A percentile compares a stretch with the other conserved stretches of the same genome.
These are phyloP conservation scores for Hippocampus barbouri DNA, from an alignment of 2,113 vertebrate genomes.

Conservation along the genomic window DNA sequence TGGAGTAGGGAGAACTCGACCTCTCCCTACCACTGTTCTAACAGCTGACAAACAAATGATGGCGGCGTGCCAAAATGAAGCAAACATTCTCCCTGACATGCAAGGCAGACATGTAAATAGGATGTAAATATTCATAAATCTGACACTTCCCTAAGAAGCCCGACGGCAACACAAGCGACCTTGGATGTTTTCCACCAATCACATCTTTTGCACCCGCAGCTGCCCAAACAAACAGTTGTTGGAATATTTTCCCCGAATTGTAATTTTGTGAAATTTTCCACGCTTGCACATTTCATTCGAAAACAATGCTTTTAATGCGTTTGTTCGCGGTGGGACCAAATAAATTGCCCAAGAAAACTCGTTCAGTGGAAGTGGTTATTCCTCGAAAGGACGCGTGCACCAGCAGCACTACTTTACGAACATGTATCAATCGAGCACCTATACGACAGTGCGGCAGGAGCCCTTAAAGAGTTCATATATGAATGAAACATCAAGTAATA, in stretches of 20 bases:
- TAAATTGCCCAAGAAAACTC: constrained; percentile 32
- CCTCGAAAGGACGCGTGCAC: background rate
- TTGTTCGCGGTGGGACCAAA: constrained; percentile 43
- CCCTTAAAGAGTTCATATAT: too few species aligned
- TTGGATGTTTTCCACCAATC: background rate
- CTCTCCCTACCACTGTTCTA: too few species aligned
- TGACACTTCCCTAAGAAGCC: too few species aligned
- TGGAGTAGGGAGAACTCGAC: too few species aligned
- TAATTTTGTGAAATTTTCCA: background rate
- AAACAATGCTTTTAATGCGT: constrained; percentile 42
- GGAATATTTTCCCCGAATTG: too few species aligned
- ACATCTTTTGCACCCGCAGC: background rate
- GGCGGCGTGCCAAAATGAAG: too few species aligned
- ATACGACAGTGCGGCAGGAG: too few species aligned
- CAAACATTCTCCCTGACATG: too few species aligned
- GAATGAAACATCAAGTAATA: too few species aligned
- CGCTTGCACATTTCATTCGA: background rate
- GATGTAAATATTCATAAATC: background rate
- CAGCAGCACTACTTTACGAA: background rate
- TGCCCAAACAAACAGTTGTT: too few species aligned
- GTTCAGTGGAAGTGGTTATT: background rate
- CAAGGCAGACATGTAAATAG: background rate
- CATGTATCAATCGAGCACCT: too few species aligned
- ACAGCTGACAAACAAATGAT: too few species aligned
- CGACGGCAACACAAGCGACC: background rate